phyloP scores from a whole-genome alignment of 2,888 invertebrate genomes.

The Liodrosophila aerea region DNA sequence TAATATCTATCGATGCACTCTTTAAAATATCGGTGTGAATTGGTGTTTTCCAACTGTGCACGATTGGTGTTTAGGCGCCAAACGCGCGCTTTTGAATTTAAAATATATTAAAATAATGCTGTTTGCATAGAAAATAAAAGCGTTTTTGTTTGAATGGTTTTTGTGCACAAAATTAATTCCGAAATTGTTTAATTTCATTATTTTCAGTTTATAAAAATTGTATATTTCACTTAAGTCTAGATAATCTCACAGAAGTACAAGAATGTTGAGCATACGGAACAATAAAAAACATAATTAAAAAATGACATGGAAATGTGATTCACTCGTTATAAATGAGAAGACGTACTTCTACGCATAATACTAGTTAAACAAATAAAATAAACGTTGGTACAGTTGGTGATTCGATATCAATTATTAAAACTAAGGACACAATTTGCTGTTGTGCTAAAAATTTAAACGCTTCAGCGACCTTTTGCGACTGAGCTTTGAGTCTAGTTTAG shows the following conservation, averaged over 20 bases:
- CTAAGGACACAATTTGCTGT: constrained; percentile 15
- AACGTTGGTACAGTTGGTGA: constrained; percentile 27
- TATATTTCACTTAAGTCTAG: constrained; percentile 39
- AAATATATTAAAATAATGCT: too few relatives aligned
- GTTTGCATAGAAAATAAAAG: too few relatives aligned
- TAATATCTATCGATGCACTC: too few relatives aligned
- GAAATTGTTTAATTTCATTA: too few relatives aligned
- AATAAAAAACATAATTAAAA: constrained; percentile 10
- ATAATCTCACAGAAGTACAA: constrained; percentile 71
- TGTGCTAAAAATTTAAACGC: constrained; percentile 56
- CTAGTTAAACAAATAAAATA: constrained; percentile 36
- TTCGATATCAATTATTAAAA: constrained; percentile 11
- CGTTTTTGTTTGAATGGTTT: too few relatives aligned
- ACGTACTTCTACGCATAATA: constrained; percentile 38
- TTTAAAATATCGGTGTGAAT: too few relatives aligned
- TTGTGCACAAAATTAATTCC: too few relatives aligned
- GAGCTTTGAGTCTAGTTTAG: constrained; percentile 51
- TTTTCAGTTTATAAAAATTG: constrained; percentile 15
- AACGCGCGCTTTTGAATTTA: too few relatives aligned
- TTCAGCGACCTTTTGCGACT: constrained; percentile 65
- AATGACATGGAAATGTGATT: constrained; percentile 27
- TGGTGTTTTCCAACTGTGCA: too few relatives aligned
- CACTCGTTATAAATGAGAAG: constrained; percentile 11
- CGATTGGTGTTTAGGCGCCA: too few relatives aligned
- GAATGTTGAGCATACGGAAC: constrained; percentile 50